Evolutionary conservation across 2,797 vertebrate species (phyloP).

Genomic region (Parauchenoglanis punctatus): DNA sequence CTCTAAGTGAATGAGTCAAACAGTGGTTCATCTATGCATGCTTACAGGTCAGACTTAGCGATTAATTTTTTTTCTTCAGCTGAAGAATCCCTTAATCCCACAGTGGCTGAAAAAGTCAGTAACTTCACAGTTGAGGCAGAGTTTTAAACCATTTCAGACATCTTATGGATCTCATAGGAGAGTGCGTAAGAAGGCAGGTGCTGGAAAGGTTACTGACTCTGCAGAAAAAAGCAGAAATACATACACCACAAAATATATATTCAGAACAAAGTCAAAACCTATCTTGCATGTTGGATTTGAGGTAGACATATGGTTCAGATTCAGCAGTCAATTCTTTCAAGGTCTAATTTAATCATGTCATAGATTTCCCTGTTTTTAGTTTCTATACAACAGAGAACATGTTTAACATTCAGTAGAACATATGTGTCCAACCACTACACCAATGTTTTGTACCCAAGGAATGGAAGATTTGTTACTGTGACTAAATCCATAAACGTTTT

Average conservation of each 20-base stretch:
- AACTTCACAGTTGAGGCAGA: not conserved
- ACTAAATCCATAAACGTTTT: not conserved
- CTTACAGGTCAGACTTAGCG: conserved; percentile 21
- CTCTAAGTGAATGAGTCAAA: conserved; percentile 30
- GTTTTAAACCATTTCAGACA: conserved; percentile 19
- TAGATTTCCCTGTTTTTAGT: not conserved
- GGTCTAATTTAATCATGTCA: not conserved
- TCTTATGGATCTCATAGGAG: not conserved
- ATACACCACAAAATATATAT: not conserved
- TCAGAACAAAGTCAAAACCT: conserved; percentile 5
- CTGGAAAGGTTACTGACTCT: conserved; percentile 6
- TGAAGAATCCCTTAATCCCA: conserved; percentile 32
- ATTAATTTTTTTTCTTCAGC: conserved; percentile 20
- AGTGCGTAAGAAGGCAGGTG: not conserved
- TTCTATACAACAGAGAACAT: conserved; percentile 1
- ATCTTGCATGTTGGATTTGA: not conserved
- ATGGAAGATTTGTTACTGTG: too few species aligned
- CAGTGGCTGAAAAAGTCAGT: not conserved
- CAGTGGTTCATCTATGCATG: conserved; percentile 25
- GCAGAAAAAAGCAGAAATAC: not conserved
- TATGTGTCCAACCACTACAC: too few species aligned
- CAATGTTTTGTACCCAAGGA: too few species aligned
- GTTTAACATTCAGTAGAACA: not conserved
- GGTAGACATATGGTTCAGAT: not conserved
- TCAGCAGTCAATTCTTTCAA: not conserved